Conservation (phyloP, 1,140 invertebrate genomes). For the Solenopsis invicta region DNA sequence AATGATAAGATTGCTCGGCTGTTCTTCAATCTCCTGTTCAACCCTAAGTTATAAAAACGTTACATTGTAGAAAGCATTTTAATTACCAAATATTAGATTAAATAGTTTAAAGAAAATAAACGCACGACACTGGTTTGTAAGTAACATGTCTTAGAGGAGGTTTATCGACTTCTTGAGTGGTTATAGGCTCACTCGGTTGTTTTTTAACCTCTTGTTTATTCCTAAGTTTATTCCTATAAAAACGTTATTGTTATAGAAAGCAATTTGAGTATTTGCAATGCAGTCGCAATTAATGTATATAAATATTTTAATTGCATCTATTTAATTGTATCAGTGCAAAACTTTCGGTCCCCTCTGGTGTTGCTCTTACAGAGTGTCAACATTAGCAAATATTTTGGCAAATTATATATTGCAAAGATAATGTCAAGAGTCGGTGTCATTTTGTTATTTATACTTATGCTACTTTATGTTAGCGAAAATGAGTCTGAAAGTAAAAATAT, state of each 20-base stretch:
- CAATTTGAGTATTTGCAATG: background rate
- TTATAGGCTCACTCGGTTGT: background rate
- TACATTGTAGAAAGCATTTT: background rate
- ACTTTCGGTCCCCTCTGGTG: too few relatives aligned
- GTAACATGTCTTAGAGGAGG: constrained; percentile 10
- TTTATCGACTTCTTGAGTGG: constrained; percentile 24
- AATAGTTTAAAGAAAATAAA: background rate
- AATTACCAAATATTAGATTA: background rate
- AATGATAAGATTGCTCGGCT: background rate
- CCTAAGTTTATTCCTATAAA: background rate
- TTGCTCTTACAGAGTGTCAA: too few relatives aligned
- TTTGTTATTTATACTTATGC: too few relatives aligned
- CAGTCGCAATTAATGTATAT: background rate
- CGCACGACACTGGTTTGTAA: constrained; percentile 52
- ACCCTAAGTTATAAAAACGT: background rate
- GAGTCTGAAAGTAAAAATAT: too few relatives aligned
- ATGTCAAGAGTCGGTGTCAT: too few relatives aligned
- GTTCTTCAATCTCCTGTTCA: background rate
- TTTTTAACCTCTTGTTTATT: background rate
- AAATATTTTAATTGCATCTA: constrained; percentile 1
- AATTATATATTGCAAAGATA: too few relatives aligned
- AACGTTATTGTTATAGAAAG: background rate
- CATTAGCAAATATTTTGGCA: too few relatives aligned
- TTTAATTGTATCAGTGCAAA: too few relatives aligned
- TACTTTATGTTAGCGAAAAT: too few relatives aligned